Conservation (phyloP, 2,888 invertebrate species). For the Vandiemenella viatica region DNA sequence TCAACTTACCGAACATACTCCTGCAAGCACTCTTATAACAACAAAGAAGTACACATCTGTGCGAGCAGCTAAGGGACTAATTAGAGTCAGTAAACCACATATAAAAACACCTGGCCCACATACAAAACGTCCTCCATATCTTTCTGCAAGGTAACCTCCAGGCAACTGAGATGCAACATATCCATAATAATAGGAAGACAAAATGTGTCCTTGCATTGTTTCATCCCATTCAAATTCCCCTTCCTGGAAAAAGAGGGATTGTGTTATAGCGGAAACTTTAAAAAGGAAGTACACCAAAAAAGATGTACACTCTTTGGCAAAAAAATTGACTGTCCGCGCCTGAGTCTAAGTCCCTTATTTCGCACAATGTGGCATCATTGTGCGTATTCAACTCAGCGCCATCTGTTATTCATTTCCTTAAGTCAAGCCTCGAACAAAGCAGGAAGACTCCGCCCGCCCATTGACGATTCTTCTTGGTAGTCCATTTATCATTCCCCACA, state of each 20-base stretch:
- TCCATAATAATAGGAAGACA: slow-evolving; percentile 11
- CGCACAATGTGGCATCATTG: too few species aligned
- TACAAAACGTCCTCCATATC: slow-evolving; percentile 8
- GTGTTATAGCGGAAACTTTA: too few species aligned
- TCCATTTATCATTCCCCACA: too few species aligned
- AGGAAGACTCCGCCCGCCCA: too few species aligned
- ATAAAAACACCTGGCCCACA: slow-evolving; percentile 7
- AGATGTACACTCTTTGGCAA: too few species aligned
- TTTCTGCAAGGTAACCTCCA: slow-evolving; percentile 8
- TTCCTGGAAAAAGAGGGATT: slow-evolving; percentile 5
- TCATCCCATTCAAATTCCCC: slow-evolving; percentile 14
- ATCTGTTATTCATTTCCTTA: too few species aligned
- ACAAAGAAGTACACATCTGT: slow-evolving; percentile 4
- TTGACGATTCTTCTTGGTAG: too few species aligned
- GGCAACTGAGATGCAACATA: slow-evolving; percentile 11
- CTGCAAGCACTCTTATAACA: slow-evolving; percentile 5
- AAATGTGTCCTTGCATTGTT: slow-evolving; percentile 7
- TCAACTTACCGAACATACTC: slow-evolving; percentile 11
- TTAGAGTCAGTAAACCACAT: slow-evolving; percentile 5
- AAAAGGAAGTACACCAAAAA: too few species aligned
- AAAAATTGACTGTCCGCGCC: too few species aligned
- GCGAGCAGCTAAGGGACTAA: slow-evolving; percentile 7
- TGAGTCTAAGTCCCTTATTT: too few species aligned
- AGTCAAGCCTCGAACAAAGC: too few species aligned
- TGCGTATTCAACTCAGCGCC: too few species aligned